Evolutionary conservation across 2,113 vertebrate species (phyloP).

Genomic region (Lucifuga dentata): DNA sequence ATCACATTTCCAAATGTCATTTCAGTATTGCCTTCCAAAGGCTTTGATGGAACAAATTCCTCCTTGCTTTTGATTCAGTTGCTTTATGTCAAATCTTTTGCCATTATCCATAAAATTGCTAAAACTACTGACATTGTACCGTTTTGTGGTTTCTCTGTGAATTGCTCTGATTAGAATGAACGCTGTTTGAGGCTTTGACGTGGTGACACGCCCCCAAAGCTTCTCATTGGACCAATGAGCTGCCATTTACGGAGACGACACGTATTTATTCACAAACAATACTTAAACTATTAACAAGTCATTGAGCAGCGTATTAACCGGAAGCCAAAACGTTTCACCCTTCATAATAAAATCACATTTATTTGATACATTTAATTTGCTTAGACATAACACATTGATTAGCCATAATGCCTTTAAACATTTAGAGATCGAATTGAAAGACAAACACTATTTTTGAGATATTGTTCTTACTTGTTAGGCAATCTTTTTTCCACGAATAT

Average conservation of each 20-base stretch:
- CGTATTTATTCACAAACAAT: slow-evolving; percentile 18
- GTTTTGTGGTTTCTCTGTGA: slow-evolving; percentile 13
- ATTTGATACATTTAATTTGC: too few relatives aligned
- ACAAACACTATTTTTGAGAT: too few relatives aligned
- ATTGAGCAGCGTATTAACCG: background rate
- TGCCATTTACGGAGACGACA: background rate
- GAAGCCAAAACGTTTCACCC: background rate
- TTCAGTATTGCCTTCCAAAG: background rate
- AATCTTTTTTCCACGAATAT: too few relatives aligned
- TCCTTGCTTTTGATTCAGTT: slow-evolving; percentile 4
- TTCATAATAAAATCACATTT: slow-evolving; percentile 47
- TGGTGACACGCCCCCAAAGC: background rate
- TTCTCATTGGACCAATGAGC: slow-evolving; percentile 41
- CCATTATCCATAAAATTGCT: background rate
- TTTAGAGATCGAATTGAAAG: too few relatives aligned
- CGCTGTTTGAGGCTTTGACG: slow-evolving; percentile 7
- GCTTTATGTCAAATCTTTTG: background rate
- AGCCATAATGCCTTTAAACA: too few relatives aligned
- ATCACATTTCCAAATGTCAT: background rate
- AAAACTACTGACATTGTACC: background rate
- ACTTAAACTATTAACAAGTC: background rate
- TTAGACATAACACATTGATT: too few relatives aligned
- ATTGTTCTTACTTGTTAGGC: too few relatives aligned
- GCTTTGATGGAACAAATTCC: background rate
- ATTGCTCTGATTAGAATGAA: slow-evolving; percentile 8